These are phyloP conservation scores for Drosophila putrida DNA, from an alignment of 2,888 invertebrate species.

Conservation along the genomic window DNA sequence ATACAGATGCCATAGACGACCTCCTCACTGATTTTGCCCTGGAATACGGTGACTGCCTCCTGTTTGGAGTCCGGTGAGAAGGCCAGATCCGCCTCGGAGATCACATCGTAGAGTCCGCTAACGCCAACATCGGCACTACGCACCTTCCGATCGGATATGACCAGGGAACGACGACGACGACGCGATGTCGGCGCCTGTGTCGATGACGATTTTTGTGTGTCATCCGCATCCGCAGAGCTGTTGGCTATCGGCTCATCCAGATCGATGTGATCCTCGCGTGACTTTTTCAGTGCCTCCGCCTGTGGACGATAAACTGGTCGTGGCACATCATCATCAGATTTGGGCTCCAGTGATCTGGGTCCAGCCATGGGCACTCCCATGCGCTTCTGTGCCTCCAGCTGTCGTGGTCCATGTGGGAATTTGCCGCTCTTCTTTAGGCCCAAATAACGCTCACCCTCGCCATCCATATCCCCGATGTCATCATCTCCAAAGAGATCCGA, in stretches of 20 bases:
- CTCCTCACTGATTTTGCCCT: conserved; percentile 94
- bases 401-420: conserved; percentile 91
- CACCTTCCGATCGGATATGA: conserved; percentile 90
- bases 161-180: conserved; percentile 88
- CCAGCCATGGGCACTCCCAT: conserved; percentile 87
- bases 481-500: conserved; percentile 84
- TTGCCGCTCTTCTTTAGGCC: conserved; percentile 87
- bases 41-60: conserved; percentile 94
- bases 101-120: conserved; percentile 95
- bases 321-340: conserved; percentile 75
- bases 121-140: conserved; percentile 95
- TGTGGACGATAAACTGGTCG: conserved; percentile 82
- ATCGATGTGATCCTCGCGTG: conserved; percentile 77
- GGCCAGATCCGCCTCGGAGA: conserved; percentile 95
- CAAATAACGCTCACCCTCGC: conserved; percentile 83
- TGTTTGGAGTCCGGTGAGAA: conserved; percentile 93
- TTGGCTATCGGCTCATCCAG: conserved; percentile 55
- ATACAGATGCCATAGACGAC: conserved; percentile 96
- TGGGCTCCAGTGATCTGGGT: conserved; percentile 86
- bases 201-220: conserved; percentile 6
- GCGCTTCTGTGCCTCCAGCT: conserved; percentile 86
- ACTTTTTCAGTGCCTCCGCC: conserved; percentile 69
- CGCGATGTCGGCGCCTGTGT: conserved; percentile 7
- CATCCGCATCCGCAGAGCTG: conserved; percentile 35
- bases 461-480: conserved; percentile 77